Evolutionary conservation across 2,113 vertebrate species (phyloP).

Genomic region (Petromus typicus): DNA sequence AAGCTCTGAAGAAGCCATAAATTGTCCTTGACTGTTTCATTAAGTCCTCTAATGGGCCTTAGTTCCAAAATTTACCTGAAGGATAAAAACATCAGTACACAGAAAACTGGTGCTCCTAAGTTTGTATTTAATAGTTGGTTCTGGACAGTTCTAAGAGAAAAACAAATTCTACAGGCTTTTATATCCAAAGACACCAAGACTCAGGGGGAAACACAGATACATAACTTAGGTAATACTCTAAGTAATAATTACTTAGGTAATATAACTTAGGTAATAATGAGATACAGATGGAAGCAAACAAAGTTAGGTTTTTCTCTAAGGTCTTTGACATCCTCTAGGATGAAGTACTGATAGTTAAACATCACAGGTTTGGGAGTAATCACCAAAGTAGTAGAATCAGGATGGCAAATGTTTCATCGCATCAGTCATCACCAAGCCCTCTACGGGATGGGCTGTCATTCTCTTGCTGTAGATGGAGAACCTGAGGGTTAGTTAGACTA

Average conservation of each 20-base stretch:
- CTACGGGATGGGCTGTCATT: rapidly evolving
- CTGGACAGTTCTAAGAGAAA: background rate
- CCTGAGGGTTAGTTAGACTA: background rate
- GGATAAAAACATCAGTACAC: background rate
- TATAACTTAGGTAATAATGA: background rate
- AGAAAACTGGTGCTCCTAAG: background rate
- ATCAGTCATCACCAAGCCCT: background rate
- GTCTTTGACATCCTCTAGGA: background rate
- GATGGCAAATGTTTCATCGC: background rate
- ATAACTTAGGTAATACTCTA: background rate
- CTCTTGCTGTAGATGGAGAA: background rate
- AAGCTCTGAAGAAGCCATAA: background rate
- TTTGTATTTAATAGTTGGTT: background rate
- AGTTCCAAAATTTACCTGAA: background rate
- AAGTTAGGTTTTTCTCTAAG: background rate
- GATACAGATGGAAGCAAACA: background rate
- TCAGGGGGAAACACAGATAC: background rate
- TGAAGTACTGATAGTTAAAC: background rate
- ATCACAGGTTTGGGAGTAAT: background rate
- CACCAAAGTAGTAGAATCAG: rapidly evolving
- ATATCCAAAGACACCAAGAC: background rate
- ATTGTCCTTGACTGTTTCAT: background rate
- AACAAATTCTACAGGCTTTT: background rate
- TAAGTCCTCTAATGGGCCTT: background rate
- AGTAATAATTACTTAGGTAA: no score